Evolutionary conservation across 2,888 invertebrate species (phyloP), one percentile per base, ranked within the genome.

Genomic region (Pterostichus madidus): DNA sequence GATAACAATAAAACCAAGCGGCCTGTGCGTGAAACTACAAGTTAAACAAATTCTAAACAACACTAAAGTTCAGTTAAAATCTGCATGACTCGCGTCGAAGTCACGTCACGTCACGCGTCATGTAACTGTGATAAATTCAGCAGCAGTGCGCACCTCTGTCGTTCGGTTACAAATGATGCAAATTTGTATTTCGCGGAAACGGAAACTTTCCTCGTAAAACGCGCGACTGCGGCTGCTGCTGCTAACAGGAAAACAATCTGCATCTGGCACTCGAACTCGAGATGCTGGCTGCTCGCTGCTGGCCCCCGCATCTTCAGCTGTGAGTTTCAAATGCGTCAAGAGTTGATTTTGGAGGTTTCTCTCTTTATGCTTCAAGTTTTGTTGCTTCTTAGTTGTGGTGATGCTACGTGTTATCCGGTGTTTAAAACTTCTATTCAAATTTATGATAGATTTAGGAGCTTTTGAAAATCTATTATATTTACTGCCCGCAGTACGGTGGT

Each of bases 111-210:
- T 64, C 35, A 73, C 75, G 75, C 75, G 75, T 52, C 75, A 75
- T 75, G 75, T 75, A 52, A 6, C 52, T 24, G 52, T 52, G 75
- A 75, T 75, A 75, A 75, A 75, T 75, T 75, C 75, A 10, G 7
- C 17, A 8, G 24, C 39, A 56, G 64, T 10, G 75, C 49, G 32
- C 52, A 75, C 49, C 52, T 52, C 52, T 75, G 52, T 68, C 68
- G 73, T 77, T 77, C 81, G 59, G 81, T 59, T 59, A 59, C 73
- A 81, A 81, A 81, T 81, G 81, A 81, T 81, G 75, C 81, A 81
- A 81, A 81, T 81, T 81, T 81, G 81, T 81, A 81, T 80, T 68
- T 81, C 81, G 59, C 73, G 56, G 49, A 73, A 75, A 75, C 75
- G 75, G 44, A 81, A 81, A 73, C 46, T 81, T 81, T 75, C n/a